Evolutionary conservation across 1,140 invertebrate genomes (phyloP).

Genomic region (Cephus cinctus): DNA sequence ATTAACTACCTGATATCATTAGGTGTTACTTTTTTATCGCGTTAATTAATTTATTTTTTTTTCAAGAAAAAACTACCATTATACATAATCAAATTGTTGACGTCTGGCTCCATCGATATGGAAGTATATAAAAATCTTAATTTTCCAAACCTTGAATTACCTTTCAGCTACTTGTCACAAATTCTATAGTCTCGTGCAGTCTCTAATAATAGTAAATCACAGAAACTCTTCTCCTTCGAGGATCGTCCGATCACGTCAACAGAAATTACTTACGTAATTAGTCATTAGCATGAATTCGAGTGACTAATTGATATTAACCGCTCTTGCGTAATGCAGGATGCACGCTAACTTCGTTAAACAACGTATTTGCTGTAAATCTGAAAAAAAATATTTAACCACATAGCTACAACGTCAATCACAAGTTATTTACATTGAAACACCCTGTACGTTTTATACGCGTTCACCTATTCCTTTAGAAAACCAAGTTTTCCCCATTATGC

Average conservation of each 20-base stretch:
- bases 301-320: slow-evolving; percentile 32
- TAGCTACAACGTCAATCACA: too few species aligned
- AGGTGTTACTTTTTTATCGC: neutral
- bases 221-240: too few species aligned
- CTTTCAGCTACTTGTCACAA: too few species aligned
- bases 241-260: slow-evolving; percentile 29
- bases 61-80: neutral
- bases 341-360: slow-evolving; percentile 28
- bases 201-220: too few species aligned
- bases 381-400: too few species aligned
- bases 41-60: neutral
- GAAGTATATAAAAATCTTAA: too few species aligned
- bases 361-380: slow-evolving; percentile 28
- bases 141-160: too few species aligned
- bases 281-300: slow-evolving; percentile 24
- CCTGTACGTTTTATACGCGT: too few species aligned
- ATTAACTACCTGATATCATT: too few species aligned
- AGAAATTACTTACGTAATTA: slow-evolving; percentile 39
- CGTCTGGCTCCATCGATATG: neutral
- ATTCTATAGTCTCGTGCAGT: too few species aligned
- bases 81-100: neutral
- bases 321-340: slow-evolving; percentile 37
- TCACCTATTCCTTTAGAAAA: neutral
- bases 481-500: neutral
- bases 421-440: slow-evolving; percentile 21